Base-by-base conservation (phyloP, 2,797 vertebrate genomes). In the Pipistrellus pygmaeus region DNA sequence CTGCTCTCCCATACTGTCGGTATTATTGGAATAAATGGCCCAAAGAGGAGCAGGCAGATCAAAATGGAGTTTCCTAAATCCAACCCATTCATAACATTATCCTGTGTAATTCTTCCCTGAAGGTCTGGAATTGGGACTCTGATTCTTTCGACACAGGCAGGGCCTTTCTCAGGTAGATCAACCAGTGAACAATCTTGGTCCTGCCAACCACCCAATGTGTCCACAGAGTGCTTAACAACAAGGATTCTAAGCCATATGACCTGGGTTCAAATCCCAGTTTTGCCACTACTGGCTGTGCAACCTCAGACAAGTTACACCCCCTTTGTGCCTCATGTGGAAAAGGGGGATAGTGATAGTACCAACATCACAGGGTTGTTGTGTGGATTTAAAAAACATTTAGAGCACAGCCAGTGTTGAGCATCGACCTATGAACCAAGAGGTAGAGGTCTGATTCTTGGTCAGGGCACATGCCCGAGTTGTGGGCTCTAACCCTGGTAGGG, bases 231-330 rank as follows among this genome's bases (percentile, higher is more conserved):
- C 15, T 46, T 72, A 53, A 71, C 35, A 55, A 51, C 2, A 0
- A 77, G 53, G 44, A 89, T 46, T 27, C 41, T 55, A 46, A 86
- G 60, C 51, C 64, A 83, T n/a, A 30, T 18, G 44, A 60, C 35
- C 18, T 17, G 20, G 25, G 32, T 88, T 85, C n/a, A 88, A 75
- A 93, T 89, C 21, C n/a, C 25, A 93, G 75, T 38, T 88, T 64
- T 64, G 77, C 76, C 62, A 92, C 25, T 80, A 48, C 13, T 15
- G 11, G 23, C 69, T 64, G n/a, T 88, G 86, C 38, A 27, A 88
- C 27, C 38, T 2, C 44, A 44, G 35, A 51, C 38, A 60, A 73
- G 48, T 84, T 72, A 62, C 13, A 38, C 46, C 17, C 60, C 27
- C 55, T 75, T 55, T 85, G 53, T 44, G 73, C 51, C 60, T 76